Evolutionary conservation across 2,888 invertebrate genomes (phyloP).

Genomic region (Epinotia ramella): DNA sequence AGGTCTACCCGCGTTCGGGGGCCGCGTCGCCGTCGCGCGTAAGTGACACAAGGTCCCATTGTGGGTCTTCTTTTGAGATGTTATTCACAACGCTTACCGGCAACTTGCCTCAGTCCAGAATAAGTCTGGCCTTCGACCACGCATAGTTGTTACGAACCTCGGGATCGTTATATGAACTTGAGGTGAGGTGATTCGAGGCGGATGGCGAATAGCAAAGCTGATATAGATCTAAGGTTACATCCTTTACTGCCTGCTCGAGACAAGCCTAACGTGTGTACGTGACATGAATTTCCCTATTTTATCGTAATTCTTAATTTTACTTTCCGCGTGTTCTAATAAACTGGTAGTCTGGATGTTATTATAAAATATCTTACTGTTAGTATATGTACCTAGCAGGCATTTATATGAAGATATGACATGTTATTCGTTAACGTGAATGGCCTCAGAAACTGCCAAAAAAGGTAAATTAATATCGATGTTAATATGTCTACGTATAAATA

Average conservation of each 20-base stretch:
- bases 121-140: not conserved
- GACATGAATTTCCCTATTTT: conserved; percentile 22
- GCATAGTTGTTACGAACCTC: not conserved
- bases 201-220: not conserved
- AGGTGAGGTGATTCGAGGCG: not conserved
- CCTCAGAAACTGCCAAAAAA: too few species aligned
- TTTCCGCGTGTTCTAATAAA: not conserved
- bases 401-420: too few species aligned
- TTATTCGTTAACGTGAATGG: too few species aligned
- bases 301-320: conserved; percentile 1
- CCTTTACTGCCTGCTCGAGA: conserved; percentile 11
- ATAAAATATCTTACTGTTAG: too few species aligned
- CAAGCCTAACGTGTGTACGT: conserved; percentile 29
- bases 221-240: conserved; percentile 31
- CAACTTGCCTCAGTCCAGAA: not conserved
- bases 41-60: conserved; percentile 14
- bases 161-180: not conserved
- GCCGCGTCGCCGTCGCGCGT: conserved; percentile 7
- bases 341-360: not conserved
- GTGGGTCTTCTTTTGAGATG: conserved; percentile 11
- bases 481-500: too few species aligned
- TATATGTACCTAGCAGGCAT: too few species aligned
- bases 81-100: not conserved
- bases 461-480: too few species aligned
- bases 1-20: not conserved